These are phyloP conservation scores for Cosmia trapezina DNA, from an alignment of 2,888 invertebrate species.

Conservation along the genomic window DNA sequence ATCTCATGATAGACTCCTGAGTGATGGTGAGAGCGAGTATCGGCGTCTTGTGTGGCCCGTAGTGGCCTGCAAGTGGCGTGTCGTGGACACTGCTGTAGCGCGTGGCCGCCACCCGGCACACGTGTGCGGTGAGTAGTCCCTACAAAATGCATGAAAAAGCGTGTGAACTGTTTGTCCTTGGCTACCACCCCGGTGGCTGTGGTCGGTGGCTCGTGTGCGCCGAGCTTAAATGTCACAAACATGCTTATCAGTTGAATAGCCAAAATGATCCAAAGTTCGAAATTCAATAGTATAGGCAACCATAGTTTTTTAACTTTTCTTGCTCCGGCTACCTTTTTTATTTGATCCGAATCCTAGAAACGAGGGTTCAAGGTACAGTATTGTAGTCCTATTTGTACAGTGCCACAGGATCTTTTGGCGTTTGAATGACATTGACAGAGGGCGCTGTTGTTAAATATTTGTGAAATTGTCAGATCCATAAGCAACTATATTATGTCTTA, in stretches of 20 bases:
- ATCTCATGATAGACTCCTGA: background rate
- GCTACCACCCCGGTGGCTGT: background rate
- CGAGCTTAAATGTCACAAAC: background rate
- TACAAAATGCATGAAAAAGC: background rate
- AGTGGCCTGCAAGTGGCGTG: background rate
- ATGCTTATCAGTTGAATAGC: no score
- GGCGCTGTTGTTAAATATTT: no score
- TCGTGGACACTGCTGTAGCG: background rate
- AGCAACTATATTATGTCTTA: no score
- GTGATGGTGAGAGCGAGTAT: background rate
- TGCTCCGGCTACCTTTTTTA: background rate
- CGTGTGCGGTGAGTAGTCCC: background rate
- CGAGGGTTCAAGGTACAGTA: no score
- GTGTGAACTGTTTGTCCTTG: background rate
- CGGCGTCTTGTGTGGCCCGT: no score
- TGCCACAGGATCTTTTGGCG: no score
- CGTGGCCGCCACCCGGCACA: background rate
- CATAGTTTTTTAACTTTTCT: no score
- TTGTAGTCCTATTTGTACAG: background rate
- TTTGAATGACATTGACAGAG: no score
- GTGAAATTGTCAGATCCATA: no score
- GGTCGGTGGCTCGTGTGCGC: no score
- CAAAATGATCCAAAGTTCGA: background rate
- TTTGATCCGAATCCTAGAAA: background rate
- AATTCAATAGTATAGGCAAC: background rate